Base-by-base conservation (phyloP, 2,888 invertebrate genomes). In the Cheilosia vernalis region DNA sequence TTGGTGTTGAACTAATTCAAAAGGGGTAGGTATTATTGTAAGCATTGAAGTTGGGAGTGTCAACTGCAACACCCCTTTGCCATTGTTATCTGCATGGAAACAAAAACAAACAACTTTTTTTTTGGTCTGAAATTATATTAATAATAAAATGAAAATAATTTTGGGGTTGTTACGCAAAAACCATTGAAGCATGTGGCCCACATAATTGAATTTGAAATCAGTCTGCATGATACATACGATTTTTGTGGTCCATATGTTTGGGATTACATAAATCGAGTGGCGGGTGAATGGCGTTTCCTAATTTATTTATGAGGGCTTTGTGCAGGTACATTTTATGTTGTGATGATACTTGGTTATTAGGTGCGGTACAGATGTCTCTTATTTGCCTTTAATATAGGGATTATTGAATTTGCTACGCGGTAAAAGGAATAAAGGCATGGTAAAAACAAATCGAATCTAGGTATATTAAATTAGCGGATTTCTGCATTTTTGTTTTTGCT, bases 181-280 rank as follows among this genome's bases (percentile, higher is more conserved):
- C 27, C 58, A 73, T 44, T 64, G 66, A 66, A 80, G 47, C 79
- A 80, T 80, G 79, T 80, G 79, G 72, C 47, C 60, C 60, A 73
- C 42, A 80, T 73, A 80, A 80, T 80, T 80, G 79, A 80, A 80
- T 80, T 80, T 73, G 72, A 80, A 80, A 80, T 61, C 64, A 66
- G 78, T 64, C 64, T 64, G 58, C 40, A 24, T 24, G 24, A 17
- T 49, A 58, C 24, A 4, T 42, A 2, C 56, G 44, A 47, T 47
- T 64, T 79, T 70, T 56, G 60, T 51, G 73, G 60, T 80, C 51
- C 72, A 72, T 73, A 73, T 73, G 79, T 53, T 66, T 37, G 15
- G 66, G 64, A 53, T 60, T 47, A 56, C 27, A 51, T 33, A 72
- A 53, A 58, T 42, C 17, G 15, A 78, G 56, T 78, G 55, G 33